phyloP scores from a whole-genome alignment of 2,888 invertebrate species.

The Acronicta psi region DNA sequence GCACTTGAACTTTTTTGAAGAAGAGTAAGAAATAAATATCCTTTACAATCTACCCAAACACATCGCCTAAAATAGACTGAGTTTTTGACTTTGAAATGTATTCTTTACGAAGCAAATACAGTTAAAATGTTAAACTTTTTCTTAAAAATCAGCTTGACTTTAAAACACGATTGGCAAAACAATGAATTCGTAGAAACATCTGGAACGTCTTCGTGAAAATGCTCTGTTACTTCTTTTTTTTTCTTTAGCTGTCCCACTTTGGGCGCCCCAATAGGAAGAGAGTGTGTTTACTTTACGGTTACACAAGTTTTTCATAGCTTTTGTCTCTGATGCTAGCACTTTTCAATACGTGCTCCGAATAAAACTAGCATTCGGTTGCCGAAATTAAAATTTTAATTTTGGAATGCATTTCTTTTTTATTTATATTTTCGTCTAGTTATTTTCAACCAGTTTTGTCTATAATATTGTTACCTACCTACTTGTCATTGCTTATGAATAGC shows the following conservation, averaged over 20 bases:
- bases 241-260: conserved; percentile 57
- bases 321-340: conserved; percentile 50
- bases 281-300: conserved; percentile 57
- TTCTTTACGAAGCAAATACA: too few relatives aligned
- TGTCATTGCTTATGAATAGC: too few relatives aligned
- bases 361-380: conserved; percentile 33
- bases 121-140: conserved; percentile 9
- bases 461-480: not conserved
- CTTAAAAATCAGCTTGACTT: conserved; percentile 30
- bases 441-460: conserved; percentile 4
- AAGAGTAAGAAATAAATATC: too few relatives aligned
- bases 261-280: conserved; percentile 53
- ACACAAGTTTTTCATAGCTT: conserved; percentile 59
- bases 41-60: too few relatives aligned
- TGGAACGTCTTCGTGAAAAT: conserved; percentile 51
- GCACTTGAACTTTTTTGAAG: too few relatives aligned
- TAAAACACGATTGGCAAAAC: conserved; percentile 56
- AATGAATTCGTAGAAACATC: conserved; percentile 56
- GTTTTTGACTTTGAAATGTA: too few relatives aligned
- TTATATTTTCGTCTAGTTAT: conserved; percentile 4
- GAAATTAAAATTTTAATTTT: conserved; percentile 43
- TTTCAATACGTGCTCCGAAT: conserved; percentile 52
- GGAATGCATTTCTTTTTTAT: conserved; percentile 27
- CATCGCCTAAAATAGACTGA: too few relatives aligned
- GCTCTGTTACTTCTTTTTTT: conserved; percentile 51